These are phyloP conservation scores for Chaetops frenatus DNA, from an alignment of 2,113 vertebrate species.

Conservation along the genomic window DNA sequence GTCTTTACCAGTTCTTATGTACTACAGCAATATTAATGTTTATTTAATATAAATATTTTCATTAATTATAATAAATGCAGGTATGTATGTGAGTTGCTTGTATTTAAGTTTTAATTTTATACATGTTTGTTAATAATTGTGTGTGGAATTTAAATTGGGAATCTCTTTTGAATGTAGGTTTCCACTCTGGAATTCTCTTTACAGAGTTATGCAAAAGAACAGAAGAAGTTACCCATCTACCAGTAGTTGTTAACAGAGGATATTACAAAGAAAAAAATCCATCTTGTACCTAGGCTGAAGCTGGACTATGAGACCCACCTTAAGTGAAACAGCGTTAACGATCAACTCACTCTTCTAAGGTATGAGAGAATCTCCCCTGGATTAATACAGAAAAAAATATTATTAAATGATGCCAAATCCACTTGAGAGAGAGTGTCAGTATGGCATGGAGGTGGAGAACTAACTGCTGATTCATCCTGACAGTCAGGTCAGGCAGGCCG, in stretches of 20 bases:
- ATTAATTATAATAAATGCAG: neutral
- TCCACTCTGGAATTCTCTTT: neutral
- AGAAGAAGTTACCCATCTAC: neutral
- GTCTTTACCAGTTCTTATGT: neutral
- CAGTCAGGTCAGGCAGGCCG: neutral
- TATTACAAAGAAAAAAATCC: neutral
- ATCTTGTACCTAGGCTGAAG: neutral
- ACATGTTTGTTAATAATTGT: neutral
- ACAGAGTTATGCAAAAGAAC: neutral
- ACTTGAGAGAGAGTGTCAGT: neutral
- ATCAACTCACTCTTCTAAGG: neutral
- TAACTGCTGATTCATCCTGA: slow-evolving; percentile 8
- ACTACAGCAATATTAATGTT: neutral
- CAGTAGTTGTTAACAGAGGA: neutral
- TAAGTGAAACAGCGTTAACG: neutral
- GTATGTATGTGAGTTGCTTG: neutral
- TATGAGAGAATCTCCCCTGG: neutral
- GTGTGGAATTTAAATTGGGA: neutral
- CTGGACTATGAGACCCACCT: neutral
- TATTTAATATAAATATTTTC: neutral
- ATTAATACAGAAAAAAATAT: neutral
- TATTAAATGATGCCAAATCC: neutral
- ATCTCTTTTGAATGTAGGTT: neutral
- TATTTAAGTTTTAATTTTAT: neutral
- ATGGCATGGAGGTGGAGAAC: neutral